These are phyloP conservation scores for Ornithoptera alexandrae DNA, from an alignment of 2,888 invertebrate genomes.

Conservation along the genomic window DNA sequence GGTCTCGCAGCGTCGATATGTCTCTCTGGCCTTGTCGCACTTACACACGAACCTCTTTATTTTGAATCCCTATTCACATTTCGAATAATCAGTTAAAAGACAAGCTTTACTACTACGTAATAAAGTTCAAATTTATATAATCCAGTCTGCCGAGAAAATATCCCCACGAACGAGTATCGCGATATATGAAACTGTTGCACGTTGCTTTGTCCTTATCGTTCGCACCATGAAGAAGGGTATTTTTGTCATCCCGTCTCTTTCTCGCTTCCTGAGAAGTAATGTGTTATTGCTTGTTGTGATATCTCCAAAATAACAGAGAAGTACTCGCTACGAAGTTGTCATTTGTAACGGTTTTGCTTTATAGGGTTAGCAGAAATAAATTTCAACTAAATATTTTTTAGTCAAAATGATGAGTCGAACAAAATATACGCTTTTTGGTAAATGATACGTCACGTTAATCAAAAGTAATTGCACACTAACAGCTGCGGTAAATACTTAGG, in stretches of 20 bases:
- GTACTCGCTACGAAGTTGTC: constrained; percentile 79
- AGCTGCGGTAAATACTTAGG: too few relatives aligned
- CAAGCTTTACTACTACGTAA: constrained; percentile 29
- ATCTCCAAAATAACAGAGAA: constrained; percentile 81
- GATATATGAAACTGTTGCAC: constrained; percentile 71
- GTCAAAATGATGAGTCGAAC: too few relatives aligned
- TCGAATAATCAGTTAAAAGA: constrained; percentile 47
- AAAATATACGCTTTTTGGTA: too few relatives aligned
- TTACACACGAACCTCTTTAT: constrained; percentile 56
- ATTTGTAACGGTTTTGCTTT: constrained; percentile 76
- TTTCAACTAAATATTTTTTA: background rate
- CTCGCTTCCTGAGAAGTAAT: constrained; percentile 74
- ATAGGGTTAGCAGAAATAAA: constrained; percentile 55
- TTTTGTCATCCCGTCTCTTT: constrained; percentile 65
- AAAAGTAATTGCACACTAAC: too few relatives aligned
- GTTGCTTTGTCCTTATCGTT: constrained; percentile 57
- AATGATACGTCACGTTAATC: too few relatives aligned
- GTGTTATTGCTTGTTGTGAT: constrained; percentile 81
- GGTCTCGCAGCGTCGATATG: constrained; percentile 48
- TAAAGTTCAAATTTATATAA: constrained; percentile 34
- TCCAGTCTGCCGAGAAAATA: constrained; percentile 34
- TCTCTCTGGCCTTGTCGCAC: constrained; percentile 59
- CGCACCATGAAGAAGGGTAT: constrained; percentile 49
- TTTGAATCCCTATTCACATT: constrained; percentile 54
- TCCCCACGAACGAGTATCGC: constrained; percentile 43